Evolutionary conservation across 2,888 invertebrate genomes (phyloP), one percentile per base, ranked within the genome.

Genomic region (Mamestra brassicae): DNA sequence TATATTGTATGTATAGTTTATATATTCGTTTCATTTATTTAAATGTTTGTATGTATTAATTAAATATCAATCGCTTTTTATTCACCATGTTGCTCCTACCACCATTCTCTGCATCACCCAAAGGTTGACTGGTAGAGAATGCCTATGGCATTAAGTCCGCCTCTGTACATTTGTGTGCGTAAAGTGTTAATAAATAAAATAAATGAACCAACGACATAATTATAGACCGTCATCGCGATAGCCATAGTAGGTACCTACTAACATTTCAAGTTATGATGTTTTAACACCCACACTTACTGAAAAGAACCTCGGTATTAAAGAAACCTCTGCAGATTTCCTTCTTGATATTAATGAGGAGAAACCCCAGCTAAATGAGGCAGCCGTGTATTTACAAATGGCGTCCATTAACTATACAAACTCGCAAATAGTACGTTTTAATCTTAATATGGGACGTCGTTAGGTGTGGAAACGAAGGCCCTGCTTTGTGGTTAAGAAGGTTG

Each of bases 381-480:
- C 71, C 64, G 55, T 65, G 71, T 78, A 61, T 61, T 70, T 70
- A 81, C 84, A 81, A 78, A 78, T 81, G 74, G 57, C 55, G 52
- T 11, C 66, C 73, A 84, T 83, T 85, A 78, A 68, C 68, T 66
- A 71, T 52, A 78, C 71, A 68, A 83, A 72, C 77, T 64, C 70
- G 58, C 54, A 36, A 75, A 74, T 76, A 69, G 55, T 26, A 69
- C 45, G 47, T 58, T 81, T 81, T 60, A 64, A 78, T 78, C 74
- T 80, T 81, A 81, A 68, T 81, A 65, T 77, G 75, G 80, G 60
- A 80, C 61, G 77, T 65, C 75, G 15, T 74, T 74, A 74, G 38
- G 63, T 50, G 26, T 52, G 60, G 55, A 26, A 34, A 74, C 42
- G 42, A 55, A 81, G n/a, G 11, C 4, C 26, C 13, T 47, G 47